Conservation (phyloP, 2,797 vertebrate species). For the Paedocypris micromegethes region DNA sequence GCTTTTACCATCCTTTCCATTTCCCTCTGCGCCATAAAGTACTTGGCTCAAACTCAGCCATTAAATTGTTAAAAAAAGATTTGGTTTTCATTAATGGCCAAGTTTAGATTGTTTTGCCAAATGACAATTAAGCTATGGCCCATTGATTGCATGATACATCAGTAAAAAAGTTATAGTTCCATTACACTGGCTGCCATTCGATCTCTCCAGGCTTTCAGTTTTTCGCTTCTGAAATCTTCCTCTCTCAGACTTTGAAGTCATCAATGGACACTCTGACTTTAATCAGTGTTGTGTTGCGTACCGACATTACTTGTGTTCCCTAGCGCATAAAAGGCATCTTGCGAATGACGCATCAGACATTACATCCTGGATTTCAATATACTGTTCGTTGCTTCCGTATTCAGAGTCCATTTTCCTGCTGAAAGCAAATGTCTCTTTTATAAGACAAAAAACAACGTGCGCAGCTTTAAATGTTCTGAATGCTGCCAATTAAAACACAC, state of each 20-base stretch:
- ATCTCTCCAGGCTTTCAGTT: constrained; percentile 8
- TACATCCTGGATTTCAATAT: constrained; percentile 25
- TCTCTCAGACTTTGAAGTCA: constrained; percentile 41
- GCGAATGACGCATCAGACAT: constrained; percentile 22
- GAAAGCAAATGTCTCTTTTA: constrained; percentile 28
- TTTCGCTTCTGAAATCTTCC: constrained; percentile 42
- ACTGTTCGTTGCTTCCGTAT: constrained; percentile 11
- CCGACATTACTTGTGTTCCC: constrained; percentile 10
- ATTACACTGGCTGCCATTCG: background rate
- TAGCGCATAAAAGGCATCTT: constrained; percentile 17
- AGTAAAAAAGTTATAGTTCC: background rate
- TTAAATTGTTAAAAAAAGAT: constrained; percentile 14
- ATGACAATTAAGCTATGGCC: constrained; percentile 1
- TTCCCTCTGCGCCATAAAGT: constrained; percentile 12
- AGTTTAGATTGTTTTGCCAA: constrained; percentile 10
- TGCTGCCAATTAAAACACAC: no score
- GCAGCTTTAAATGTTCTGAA: no score
- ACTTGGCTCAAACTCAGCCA: constrained; percentile 8
- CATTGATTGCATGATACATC: background rate
- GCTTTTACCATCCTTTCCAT: constrained; percentile 29
- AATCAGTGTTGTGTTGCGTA: constrained; percentile 35
- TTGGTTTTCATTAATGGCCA: constrained; percentile 18
- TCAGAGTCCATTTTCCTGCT: constrained; percentile 17
- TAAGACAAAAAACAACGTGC: constrained; percentile 4
- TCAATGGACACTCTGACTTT: constrained; percentile 46